These are phyloP conservation scores for Cydia fagiglandana DNA, from an alignment of 1,140 invertebrate genomes.

Conservation along the genomic window DNA sequence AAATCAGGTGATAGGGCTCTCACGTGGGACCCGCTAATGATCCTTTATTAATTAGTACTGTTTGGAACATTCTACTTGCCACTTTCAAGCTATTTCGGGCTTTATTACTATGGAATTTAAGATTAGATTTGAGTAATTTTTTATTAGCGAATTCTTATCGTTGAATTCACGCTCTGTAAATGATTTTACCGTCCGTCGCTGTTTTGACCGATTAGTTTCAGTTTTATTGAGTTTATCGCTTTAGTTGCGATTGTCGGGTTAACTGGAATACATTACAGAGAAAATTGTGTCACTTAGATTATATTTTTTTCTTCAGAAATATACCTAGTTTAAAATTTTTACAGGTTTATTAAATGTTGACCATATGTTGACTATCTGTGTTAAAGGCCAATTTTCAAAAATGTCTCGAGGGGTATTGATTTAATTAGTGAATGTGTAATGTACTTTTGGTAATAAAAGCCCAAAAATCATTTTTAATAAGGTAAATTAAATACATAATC, in stretches of 20 bases:
- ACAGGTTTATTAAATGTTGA: too few species aligned
- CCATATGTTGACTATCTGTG: too few species aligned
- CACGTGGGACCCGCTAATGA: constrained; percentile 56
- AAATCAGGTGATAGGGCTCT: constrained; percentile 66
- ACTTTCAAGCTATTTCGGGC: neutral
- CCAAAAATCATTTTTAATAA: neutral
- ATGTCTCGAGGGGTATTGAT: too few species aligned
- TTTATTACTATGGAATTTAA: neutral
- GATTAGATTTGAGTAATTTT: neutral
- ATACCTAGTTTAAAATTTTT: neutral
- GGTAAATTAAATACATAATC: neutral
- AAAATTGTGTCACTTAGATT: constrained; percentile 12
- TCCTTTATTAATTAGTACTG: constrained; percentile 43
- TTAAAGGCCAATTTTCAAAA: too few species aligned
- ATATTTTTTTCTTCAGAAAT: neutral
- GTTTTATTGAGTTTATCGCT: constrained; percentile 18
- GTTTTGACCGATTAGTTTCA: constrained; percentile 28
- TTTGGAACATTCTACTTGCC: neutral
- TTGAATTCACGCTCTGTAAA: constrained; percentile 18
- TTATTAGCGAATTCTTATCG: neutral
- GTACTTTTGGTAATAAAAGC: neutral
- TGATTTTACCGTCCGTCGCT: neutral
- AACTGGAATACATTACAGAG: neutral
- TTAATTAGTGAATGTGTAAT: too few species aligned
- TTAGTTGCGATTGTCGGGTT: constrained; percentile 1